These are phyloP conservation scores for Eumeta japonica DNA, from an alignment of 1,140 invertebrate species.

Conservation along the genomic window DNA sequence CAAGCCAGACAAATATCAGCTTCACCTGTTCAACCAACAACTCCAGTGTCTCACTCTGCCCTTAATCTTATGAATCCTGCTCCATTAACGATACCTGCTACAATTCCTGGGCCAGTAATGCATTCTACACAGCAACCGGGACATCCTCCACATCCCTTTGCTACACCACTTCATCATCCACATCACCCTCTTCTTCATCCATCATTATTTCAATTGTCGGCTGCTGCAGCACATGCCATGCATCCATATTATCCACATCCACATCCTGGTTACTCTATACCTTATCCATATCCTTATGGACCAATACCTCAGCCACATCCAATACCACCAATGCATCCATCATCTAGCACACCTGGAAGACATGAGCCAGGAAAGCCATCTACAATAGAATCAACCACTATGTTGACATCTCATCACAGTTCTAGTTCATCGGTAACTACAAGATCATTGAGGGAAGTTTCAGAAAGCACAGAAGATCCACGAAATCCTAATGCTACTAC, in stretches of 20 bases:
- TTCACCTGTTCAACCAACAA: slow-evolving; percentile 49
- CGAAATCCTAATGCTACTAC: slow-evolving; percentile 47
- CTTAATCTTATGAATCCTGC: slow-evolving; percentile 63
- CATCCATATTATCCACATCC: slow-evolving; percentile 70
- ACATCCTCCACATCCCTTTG: slow-evolving; percentile 61
- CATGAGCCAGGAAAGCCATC: slow-evolving; percentile 53
- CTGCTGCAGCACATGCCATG: slow-evolving; percentile 61
- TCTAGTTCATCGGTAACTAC: slow-evolving; percentile 63
- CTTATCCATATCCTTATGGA: slow-evolving; percentile 69
- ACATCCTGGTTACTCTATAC: slow-evolving; percentile 66
- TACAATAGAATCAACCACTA: slow-evolving; percentile 66
- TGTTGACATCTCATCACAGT: slow-evolving; percentile 65
- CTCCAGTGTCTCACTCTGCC: slow-evolving; percentile 58
- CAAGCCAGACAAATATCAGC: slow-evolving; percentile 51
- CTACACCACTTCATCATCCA: slow-evolving; percentile 58
- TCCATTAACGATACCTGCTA: slow-evolving; percentile 63
- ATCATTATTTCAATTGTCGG: slow-evolving; percentile 60
- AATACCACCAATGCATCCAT: slow-evolving; percentile 67
- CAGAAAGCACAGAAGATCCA: slow-evolving; percentile 54
- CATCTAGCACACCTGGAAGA: slow-evolving; percentile 52
- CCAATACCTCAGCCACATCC: slow-evolving; percentile 71
- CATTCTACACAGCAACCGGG: slow-evolving; percentile 68
- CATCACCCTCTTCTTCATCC: slow-evolving; percentile 69
- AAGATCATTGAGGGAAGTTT: slow-evolving; percentile 60
- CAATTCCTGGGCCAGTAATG: slow-evolving; percentile 68